Percentiles rank a stretch among this genome's conserved stretches.
phyloP scores from a whole-genome alignment of 2,888 invertebrate genomes.

The Eulithis testata region DNA sequence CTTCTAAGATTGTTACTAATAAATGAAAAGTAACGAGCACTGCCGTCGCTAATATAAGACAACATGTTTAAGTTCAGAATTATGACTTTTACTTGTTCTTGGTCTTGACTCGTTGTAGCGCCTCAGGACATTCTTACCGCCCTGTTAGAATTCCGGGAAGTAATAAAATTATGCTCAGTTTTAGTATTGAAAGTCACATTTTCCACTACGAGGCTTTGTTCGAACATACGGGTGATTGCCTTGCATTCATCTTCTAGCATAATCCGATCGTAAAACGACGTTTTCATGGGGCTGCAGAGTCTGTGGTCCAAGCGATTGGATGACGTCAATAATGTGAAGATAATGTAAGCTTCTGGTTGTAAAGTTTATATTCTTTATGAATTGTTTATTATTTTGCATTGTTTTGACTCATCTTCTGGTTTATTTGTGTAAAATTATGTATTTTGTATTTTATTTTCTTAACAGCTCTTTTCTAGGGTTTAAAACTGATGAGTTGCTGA shows the following conservation, averaged over 20 bases:
- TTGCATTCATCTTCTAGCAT: conserved; percentile 76
- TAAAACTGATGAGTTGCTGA: neutral
- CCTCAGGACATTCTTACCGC: conserved; percentile 58
- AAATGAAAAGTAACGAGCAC: conserved; percentile 60
- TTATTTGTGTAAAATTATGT: conserved; percentile 2
- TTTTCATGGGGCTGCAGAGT: conserved; percentile 63
- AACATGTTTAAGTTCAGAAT: conserved; percentile 51
- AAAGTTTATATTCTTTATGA: conserved; percentile 24
- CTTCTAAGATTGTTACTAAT: conserved; percentile 60
- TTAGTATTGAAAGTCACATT: conserved; percentile 80
- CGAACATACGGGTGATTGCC: conserved; percentile 73
- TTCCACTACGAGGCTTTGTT: conserved; percentile 79
- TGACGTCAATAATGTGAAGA: conserved; percentile 22
- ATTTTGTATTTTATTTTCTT: conserved; percentile 2
- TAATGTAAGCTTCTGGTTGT: conserved; percentile 27
- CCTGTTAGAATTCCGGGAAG: conserved; percentile 70
- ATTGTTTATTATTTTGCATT: conserved; percentile 20
- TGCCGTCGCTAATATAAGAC: conserved; percentile 52
- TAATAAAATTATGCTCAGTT: conserved; percentile 74
- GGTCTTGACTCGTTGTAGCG: conserved; percentile 37
- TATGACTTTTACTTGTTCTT: conserved; percentile 61
- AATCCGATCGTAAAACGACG: conserved; percentile 74
- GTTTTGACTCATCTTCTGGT: conserved; percentile 11
- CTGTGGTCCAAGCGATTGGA: conserved; percentile 47
- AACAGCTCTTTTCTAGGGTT: neutral